Conservation (phyloP, 1,140 invertebrate species). For the Bombus pyrosoma region DNA sequence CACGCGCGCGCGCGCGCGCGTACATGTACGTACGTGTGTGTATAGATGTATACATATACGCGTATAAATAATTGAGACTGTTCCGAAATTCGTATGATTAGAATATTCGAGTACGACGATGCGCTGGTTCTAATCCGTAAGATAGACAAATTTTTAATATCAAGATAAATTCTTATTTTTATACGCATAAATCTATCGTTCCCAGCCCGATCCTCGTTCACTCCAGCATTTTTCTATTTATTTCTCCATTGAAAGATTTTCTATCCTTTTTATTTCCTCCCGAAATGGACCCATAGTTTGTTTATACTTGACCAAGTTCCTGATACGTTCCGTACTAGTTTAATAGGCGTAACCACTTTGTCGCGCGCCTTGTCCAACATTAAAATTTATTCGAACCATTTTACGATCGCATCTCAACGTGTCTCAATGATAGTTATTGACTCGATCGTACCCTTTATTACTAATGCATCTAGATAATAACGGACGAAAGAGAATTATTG, state of each 20-base stretch:
- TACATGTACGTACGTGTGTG: conserved; percentile 49
- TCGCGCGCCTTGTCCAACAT: background rate
- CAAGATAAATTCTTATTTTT: conserved; percentile 69
- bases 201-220: conserved; percentile 26
- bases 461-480: background rate
- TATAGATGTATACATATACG: conserved; percentile 69
- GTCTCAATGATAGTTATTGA: background rate
- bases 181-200: conserved; percentile 60
- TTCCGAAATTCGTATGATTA: conserved; percentile 72
- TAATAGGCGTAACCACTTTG: background rate
- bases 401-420: background rate
- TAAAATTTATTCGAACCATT: background rate
- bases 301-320: conserved; percentile 18
- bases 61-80: conserved; percentile 70
- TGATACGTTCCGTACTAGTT: conserved; percentile 9
- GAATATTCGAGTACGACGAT: conserved; percentile 44
- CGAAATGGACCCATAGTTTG: background rate
- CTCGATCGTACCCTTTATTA: conserved; percentile 1
- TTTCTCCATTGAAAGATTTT: background rate
- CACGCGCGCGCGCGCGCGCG: no score
- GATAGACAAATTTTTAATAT: conserved; percentile 61
- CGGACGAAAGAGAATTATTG: background rate
- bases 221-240: background rate
- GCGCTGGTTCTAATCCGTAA: conserved; percentile 56
- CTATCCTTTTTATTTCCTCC: background rate